Conservation (phyloP, 2,113 vertebrate species). For the Leucopsar rothschildi region DNA sequence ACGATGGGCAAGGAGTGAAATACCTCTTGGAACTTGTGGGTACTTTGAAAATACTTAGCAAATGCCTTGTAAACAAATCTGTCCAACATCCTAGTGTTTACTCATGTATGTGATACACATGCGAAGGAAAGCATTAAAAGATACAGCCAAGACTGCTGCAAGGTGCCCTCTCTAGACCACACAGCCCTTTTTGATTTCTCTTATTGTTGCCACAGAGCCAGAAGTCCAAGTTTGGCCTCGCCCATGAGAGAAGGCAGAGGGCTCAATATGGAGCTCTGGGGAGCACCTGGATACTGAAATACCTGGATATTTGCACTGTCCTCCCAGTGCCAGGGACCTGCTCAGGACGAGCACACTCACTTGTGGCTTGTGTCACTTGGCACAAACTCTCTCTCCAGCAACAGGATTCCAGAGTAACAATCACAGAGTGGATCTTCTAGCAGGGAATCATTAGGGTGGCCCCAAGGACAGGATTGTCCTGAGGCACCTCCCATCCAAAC, state of each 20-base stretch:
- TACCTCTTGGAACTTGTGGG: neutral
- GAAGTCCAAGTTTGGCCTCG: neutral
- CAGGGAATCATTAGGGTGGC: neutral
- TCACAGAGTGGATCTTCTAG: neutral
- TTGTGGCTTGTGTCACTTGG: neutral
- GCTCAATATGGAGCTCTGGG: neutral
- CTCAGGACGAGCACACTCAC: neutral
- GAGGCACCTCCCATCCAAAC: neutral
- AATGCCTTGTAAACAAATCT: neutral
- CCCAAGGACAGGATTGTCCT: neutral
- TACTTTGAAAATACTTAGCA: neutral
- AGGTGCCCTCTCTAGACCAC: neutral
- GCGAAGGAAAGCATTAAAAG: neutral
- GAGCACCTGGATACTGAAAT: neutral
- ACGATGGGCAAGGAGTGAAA: neutral
- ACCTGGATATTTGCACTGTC: neutral
- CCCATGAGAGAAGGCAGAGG: neutral
- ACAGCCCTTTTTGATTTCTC: neutral
- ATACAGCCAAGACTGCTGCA: neutral
- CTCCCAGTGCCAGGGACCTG: neutral
- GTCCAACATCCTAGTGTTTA: neutral
- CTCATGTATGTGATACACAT: neutral
- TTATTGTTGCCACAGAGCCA: neutral
- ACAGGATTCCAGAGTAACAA: accelerated
- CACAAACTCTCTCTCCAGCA: neutral